Evolutionary conservation across 2,797 vertebrate genomes (phyloP).

Genomic region (Myotis daubentonii): DNA sequence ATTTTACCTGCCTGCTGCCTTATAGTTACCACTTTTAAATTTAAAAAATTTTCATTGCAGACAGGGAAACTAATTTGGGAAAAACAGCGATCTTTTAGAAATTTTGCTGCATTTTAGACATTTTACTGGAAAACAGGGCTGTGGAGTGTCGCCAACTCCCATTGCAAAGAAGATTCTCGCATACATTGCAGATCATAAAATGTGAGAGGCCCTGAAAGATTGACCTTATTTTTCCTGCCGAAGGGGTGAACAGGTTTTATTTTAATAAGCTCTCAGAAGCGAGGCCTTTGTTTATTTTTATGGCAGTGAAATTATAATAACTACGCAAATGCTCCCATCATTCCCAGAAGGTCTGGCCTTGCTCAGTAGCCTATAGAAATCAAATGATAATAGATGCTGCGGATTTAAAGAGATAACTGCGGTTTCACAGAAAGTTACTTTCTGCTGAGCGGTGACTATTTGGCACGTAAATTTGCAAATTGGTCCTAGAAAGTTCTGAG

Average conservation of each 20-base stretch:
- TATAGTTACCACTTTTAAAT: neutral
- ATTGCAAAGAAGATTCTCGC: constrained; percentile 42
- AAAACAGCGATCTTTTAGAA: constrained; percentile 16
- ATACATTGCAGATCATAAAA: constrained; percentile 38
- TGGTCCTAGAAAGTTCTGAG: neutral
- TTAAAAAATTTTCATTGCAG: neutral
- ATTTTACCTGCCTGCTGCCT: neutral
- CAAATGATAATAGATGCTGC: neutral
- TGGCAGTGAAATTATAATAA: neutral
- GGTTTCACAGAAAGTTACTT: neutral
- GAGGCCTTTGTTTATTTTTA: constrained; percentile 33
- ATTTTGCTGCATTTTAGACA: neutral
- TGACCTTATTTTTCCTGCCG: neutral
- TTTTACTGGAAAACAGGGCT: neutral
- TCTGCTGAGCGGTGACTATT: neutral
- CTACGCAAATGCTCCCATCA: constrained; percentile 1
- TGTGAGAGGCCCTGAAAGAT: constrained; percentile 6
- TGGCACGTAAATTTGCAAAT: neutral
- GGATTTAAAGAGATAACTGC: neutral
- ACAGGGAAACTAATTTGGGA: neutral
- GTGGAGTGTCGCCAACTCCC: neutral
- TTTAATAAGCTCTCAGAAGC: neutral
- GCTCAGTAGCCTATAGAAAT: neutral
- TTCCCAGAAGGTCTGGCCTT: neutral
- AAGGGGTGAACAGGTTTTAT: neutral